Conservation (phyloP, 2,888 invertebrate genomes). For the Hirtodrosophila duncani region DNA sequence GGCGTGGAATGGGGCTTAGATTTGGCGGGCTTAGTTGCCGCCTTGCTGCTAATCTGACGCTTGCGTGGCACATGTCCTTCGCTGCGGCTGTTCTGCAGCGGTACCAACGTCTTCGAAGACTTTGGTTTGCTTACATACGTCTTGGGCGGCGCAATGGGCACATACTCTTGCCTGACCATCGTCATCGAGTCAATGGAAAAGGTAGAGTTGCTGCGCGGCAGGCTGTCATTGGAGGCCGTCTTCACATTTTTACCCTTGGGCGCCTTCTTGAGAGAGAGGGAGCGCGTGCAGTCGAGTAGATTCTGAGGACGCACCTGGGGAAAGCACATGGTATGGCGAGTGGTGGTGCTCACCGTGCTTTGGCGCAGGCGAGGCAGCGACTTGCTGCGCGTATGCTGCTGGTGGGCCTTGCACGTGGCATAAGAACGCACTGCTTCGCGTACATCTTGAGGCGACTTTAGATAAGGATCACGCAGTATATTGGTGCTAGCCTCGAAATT, state of each 20-base stretch:
- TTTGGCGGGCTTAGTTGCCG: too few relatives aligned
- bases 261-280: slow-evolving; percentile 35
- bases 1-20: slow-evolving; percentile 79
- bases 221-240: slow-evolving; percentile 71
- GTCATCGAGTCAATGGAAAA: slow-evolving; percentile 77
- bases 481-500: slow-evolving; percentile 78
- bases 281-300: slow-evolving; percentile 45
- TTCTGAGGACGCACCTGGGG: slow-evolving; percentile 52
- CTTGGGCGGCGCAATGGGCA: slow-evolving; percentile 51
- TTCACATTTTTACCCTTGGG: slow-evolving; percentile 45
- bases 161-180: slow-evolving; percentile 55
- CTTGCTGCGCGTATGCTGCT: slow-evolving; percentile 75
- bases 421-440: slow-evolving; percentile 79
- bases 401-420: slow-evolving; percentile 70
- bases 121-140: slow-evolving; percentile 49
- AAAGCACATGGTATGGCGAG: slow-evolving; percentile 67
- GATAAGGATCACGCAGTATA: slow-evolving; percentile 79
- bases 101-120: slow-evolving; percentile 20
- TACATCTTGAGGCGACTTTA: slow-evolving; percentile 82
- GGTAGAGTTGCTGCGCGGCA: slow-evolving; percentile 77
- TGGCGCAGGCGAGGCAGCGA: slow-evolving; percentile 71
- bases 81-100: slow-evolving; percentile 57
- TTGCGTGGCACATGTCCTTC: slow-evolving; percentile 68
- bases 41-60: slow-evolving; percentile 21
- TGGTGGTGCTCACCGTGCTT: slow-evolving; percentile 62